Evolutionary conservation across 2,888 invertebrate genomes (phyloP).

Genomic region (Sericinus montela): DNA sequence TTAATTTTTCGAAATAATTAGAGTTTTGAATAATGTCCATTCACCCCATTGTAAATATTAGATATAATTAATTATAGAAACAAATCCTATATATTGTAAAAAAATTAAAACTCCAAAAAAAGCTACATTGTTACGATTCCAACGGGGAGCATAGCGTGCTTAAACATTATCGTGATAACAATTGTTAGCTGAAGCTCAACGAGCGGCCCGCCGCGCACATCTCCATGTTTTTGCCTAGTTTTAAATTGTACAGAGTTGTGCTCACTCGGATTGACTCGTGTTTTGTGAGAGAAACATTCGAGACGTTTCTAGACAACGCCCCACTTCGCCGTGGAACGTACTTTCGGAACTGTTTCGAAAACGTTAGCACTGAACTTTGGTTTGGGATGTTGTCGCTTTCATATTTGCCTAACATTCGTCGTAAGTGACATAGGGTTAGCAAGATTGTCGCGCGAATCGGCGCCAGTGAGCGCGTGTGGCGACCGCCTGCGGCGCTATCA

Average conservation of each 20-base stretch:
- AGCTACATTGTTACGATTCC: conserved; percentile 72
- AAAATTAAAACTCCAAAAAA: conserved; percentile 76
- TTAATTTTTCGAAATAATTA: conserved; percentile 58
- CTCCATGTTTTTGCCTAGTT: conserved; percentile 33
- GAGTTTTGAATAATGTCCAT: conserved; percentile 72
- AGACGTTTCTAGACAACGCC: conserved; percentile 20
- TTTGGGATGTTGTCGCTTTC: conserved; percentile 61
- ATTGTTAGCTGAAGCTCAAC: conserved; percentile 59
- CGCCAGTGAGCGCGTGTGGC: conserved; percentile 19
- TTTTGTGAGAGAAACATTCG: conserved; percentile 31
- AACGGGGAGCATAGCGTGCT: conserved; percentile 59
- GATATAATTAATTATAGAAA: conserved; percentile 78
- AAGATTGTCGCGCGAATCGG: conserved; percentile 49
- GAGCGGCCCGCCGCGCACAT: conserved; percentile 29
- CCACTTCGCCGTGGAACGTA: conserved; percentile 23
- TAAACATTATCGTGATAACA: conserved; percentile 54
- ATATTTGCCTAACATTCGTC: conserved; percentile 65
- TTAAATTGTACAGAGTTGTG: conserved; percentile 41
- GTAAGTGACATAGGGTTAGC: conserved; percentile 62
- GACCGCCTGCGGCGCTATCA: not conserved
- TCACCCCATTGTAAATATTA: conserved; percentile 80
- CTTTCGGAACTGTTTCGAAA: conserved; percentile 42
- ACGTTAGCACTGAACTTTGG: conserved; percentile 63
- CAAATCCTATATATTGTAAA: conserved; percentile 79
- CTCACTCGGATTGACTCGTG: conserved; percentile 37